These are phyloP conservation scores for Gonocerus acuteangulatus DNA, from an alignment of 2,888 invertebrate species.

Conservation along the genomic window DNA sequence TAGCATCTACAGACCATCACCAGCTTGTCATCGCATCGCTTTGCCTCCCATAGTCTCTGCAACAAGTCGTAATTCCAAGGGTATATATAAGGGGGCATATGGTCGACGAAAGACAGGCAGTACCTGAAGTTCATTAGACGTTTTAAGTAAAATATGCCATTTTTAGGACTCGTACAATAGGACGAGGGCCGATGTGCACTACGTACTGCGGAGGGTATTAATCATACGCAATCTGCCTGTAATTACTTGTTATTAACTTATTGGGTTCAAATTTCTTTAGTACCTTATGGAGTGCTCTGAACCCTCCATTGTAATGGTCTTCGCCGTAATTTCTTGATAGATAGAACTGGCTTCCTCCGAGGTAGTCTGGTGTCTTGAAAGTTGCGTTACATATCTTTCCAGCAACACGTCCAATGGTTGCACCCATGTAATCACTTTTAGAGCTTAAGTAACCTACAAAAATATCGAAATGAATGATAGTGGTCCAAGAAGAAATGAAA, in stretches of 20 bases:
- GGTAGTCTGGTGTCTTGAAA: background rate
- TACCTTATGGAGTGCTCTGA: background rate
- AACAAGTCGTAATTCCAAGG: too few relatives aligned
- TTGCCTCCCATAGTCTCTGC: background rate
- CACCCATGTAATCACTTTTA: background rate
- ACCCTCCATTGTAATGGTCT: background rate
- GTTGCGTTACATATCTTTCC: background rate
- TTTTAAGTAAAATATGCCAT: too few relatives aligned
- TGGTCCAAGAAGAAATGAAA: background rate
- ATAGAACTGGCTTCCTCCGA: background rate
- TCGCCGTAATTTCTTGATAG: background rate
- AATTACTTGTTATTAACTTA: too few relatives aligned
- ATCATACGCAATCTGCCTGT: too few relatives aligned
- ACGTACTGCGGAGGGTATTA: too few relatives aligned
- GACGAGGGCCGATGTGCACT: too few relatives aligned
- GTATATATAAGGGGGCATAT: too few relatives aligned
- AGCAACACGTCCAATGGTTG: background rate
- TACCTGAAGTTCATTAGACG: too few relatives aligned
- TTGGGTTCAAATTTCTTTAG: too few relatives aligned
- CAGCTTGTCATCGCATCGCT: background rate
- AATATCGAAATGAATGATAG: background rate
- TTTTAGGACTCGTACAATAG: too few relatives aligned
- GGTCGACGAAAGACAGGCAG: too few relatives aligned
- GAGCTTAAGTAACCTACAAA: background rate
- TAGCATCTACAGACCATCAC: background rate